Evolutionary conservation across 1,140 invertebrate genomes (phyloP), one percentile per base, ranked within the genome.

Genomic region (Panagrolaimus sp.): DNA sequence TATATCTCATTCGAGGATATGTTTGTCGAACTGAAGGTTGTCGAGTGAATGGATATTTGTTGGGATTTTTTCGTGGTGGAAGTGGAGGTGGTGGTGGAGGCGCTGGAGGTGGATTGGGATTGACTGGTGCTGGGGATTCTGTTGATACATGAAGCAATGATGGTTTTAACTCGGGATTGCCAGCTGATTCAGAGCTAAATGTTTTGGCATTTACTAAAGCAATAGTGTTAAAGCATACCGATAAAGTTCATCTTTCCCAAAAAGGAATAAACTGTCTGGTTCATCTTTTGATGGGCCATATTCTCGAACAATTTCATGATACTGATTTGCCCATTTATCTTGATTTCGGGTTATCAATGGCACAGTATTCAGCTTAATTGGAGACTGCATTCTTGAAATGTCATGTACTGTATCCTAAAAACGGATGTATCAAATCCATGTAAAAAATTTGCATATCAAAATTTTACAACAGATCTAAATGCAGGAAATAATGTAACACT

Each of bases 271-370:
- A 38, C 31, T 38, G 1, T 20, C 13, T 20, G 51, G 51, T 20
- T 57, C 51, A 57, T 57, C 27, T 20, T 57, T 57, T 27, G 51
- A 57, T 20, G 51, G 51, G 9, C 51, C 51, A 57, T 57, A 57
- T 57, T 57, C 51, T 57, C 51, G 51, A 20, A 57, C 51, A 20
- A 57, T 25, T 57, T 57, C 51, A 23, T 57, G 51, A 57, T 57
- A 57, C 9, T 57, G 20, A 8, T n/a, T 57, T 1, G 20, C 51
- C 20, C 20, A 57, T 5, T 11, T 27, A 16, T 57, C 51, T n/a
- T 20, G 20, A 57, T 13, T 20, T 25, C 13, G 51, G 4, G 31
- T 27, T 27, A n/a, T 23, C 2, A 57, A 25, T 14, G 51, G 51
- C 5, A 57, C 27, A 0, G 51, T 57, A 25, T 20, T 25, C n/a